phyloP scores from a whole-genome alignment of 2,113 vertebrate genomes.

The Xyrauchen texanus region DNA sequence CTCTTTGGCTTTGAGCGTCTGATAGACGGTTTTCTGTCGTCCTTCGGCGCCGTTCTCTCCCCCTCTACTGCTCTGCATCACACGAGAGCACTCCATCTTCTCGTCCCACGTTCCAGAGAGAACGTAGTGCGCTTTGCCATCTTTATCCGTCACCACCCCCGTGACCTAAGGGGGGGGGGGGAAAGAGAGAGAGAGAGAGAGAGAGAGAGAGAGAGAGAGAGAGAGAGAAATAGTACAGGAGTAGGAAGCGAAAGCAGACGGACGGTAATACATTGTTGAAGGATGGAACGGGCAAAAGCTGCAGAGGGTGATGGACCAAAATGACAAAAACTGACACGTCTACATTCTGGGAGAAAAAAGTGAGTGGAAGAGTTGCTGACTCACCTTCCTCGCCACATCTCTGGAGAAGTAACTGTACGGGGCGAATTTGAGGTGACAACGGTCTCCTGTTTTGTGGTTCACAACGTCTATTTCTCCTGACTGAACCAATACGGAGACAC shows the following conservation, averaged over 20 bases:
- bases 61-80: conserved; percentile 73
- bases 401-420: conserved; percentile 98
- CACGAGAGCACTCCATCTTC: conserved; percentile 93
- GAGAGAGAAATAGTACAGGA: not conserved
- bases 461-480: conserved; percentile 95
- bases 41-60: conserved; percentile 85
- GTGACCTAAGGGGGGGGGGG: conserved; percentile 94
- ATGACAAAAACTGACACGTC: not conserved
- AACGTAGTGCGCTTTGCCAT: conserved; percentile 88
- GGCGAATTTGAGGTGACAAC: conserved; percentile 94
- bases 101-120: conserved; percentile 96
- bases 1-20: conserved; percentile 83
- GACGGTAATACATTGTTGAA: conserved; percentile 4
- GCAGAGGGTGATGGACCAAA: not conserved
- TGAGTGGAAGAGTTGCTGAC: not conserved
- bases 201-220: not conserved
- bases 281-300: not conserved
- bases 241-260: not conserved
- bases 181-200: conserved; percentile 4
- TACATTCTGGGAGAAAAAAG: not conserved
- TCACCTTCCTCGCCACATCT: conserved; percentile 92
- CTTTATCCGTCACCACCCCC: conserved; percentile 87
- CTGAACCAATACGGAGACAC: conserved; percentile 63
- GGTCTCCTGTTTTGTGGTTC: conserved; percentile 92
- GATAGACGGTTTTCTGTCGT: conserved; percentile 81